Percentiles rank a stretch among this genome's conserved stretches.
These are phyloP conservation scores for Mythimna albipuncta DNA, from an alignment of 2,888 invertebrate species.

Conservation along the genomic window DNA sequence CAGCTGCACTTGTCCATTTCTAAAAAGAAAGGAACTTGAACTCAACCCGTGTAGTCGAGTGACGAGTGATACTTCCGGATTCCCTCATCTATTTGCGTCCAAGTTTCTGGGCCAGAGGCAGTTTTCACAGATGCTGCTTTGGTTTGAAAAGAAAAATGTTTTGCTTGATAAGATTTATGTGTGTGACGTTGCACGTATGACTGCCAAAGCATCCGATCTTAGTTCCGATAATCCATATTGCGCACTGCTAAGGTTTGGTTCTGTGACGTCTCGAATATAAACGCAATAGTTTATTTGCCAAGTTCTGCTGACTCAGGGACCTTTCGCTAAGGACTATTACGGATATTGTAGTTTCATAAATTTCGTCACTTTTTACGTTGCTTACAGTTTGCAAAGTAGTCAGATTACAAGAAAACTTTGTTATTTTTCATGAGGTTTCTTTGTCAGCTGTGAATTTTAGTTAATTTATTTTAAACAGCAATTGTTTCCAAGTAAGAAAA, in stretches of 20 bases:
- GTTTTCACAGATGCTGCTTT: constrained; percentile 38
- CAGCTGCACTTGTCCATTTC: constrained; percentile 26
- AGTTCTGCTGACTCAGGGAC: constrained; percentile 12
- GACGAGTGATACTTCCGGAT: constrained; percentile 32
- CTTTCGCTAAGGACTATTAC: not conserved
- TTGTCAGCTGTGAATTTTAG: not conserved
- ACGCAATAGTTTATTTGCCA: constrained; percentile 11
- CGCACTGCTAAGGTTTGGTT: constrained; percentile 29
- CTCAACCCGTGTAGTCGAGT: constrained; percentile 1
- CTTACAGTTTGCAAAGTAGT: not conserved
- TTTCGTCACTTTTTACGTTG: not conserved
- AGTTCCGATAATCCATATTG: constrained; percentile 49
- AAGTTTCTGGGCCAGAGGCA: constrained; percentile 25
- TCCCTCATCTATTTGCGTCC: constrained; percentile 34
- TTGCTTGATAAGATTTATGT: constrained; percentile 17
- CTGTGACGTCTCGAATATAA: constrained; percentile 23
- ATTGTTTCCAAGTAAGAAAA: not conserved
- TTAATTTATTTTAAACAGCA: not conserved
- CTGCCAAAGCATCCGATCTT: constrained; percentile 35
- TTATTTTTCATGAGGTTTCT: not conserved
- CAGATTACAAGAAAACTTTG: not conserved
- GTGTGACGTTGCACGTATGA: constrained; percentile 28
- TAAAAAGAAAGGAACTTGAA: constrained; percentile 39
- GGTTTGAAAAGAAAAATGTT: constrained; percentile 29
- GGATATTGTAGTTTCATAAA: not conserved